phyloP scores from a whole-genome alignment of 2,888 invertebrate species.

The Gastracanthus pulcherrimus region DNA sequence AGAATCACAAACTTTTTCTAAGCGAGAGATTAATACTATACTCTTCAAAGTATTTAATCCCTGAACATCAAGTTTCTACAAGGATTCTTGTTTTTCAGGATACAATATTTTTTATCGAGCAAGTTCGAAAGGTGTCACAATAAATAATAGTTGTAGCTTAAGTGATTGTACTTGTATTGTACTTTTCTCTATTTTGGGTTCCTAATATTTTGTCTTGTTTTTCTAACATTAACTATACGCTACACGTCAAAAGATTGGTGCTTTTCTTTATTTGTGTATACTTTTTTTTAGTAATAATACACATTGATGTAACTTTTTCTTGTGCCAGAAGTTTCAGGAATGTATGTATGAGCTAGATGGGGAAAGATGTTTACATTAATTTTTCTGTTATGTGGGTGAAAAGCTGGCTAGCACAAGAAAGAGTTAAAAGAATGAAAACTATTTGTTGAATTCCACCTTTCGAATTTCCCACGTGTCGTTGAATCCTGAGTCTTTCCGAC shows the following conservation, averaged over 20 bases:
- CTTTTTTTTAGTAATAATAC: too few species aligned
- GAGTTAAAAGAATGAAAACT: not conserved
- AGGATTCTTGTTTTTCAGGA: not conserved
- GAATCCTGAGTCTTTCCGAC: conserved; percentile 50
- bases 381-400: too few species aligned
- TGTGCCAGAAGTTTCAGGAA: too few species aligned
- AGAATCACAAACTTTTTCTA: not conserved
- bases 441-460: conserved; percentile 16
- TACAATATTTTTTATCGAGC: conserved; percentile 13
- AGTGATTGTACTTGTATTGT: too few species aligned
- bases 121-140: conserved; percentile 15
- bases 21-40: not conserved
- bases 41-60: conserved; percentile 19
- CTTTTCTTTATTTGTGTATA: not conserved
- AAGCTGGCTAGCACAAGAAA: too few species aligned
- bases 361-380: too few species aligned
- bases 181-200: too few species aligned
- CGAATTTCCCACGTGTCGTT: conserved; percentile 48
- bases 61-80: not conserved
- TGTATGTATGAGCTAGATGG: too few species aligned
- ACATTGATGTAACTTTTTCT: too few species aligned
- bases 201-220: not conserved
- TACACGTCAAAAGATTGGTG: not conserved
- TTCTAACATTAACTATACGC: not conserved
- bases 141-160: not conserved